These are phyloP conservation scores for Pachypeltis micranthus DNA, from an alignment of 1,140 invertebrate species.

Conservation along the genomic window DNA sequence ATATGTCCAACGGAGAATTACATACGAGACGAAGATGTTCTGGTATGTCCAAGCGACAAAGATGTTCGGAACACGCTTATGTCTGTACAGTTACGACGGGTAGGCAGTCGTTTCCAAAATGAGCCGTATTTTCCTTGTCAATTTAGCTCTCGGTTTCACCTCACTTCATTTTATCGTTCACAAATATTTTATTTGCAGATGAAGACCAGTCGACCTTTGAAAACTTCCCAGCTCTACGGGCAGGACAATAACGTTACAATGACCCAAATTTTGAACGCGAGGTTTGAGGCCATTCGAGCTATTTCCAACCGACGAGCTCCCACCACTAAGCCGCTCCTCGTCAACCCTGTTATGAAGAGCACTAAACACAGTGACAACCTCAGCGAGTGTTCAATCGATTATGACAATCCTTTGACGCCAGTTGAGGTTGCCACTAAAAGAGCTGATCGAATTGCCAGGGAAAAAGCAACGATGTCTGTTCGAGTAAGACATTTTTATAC, in stretches of 20 bases:
- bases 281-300: constrained; percentile 68
- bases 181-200: constrained; percentile 40
- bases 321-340: constrained; percentile 55
- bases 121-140: no score
- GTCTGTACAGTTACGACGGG: no score
- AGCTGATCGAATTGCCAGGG: constrained; percentile 69
- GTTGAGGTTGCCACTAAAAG: constrained; percentile 70
- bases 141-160: no score
- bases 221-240: constrained; percentile 66
- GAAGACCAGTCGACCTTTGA: constrained; percentile 59
- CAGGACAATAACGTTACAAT: constrained; percentile 74
- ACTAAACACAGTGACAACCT: constrained; percentile 73
- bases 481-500: neutral
- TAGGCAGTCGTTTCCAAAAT: no score
- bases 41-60: no score
- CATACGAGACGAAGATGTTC: no score
- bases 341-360: constrained; percentile 60
- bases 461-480: constrained; percentile 43
- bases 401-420: constrained; percentile 72
- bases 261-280: constrained; percentile 53
- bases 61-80: no score
- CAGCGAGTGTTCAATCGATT: constrained; percentile 69
- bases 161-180: no score
- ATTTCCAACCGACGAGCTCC: constrained; percentile 57
- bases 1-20: no score